A percentile compares a stretch with the other conserved stretches of the same genome.
These are phyloP conservation scores for Chironomus tepperi DNA, from an alignment of 1,140 invertebrate genomes.

Conservation along the genomic window DNA sequence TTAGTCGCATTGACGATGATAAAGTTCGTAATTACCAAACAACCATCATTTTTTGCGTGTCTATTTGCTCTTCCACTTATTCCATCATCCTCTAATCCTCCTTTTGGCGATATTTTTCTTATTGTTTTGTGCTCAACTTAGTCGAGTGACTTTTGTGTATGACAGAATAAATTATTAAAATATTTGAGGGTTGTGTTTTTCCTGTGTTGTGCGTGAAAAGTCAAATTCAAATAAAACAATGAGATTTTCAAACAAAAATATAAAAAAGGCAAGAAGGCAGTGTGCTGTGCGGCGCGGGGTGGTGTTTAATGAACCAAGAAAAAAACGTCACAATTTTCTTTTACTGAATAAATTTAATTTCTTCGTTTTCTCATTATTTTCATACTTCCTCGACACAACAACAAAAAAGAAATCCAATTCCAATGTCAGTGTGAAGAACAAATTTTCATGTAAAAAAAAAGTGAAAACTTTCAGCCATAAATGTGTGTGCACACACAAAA, in stretches of 20 bases:
- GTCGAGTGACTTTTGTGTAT: neutral
- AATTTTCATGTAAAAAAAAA: too few relatives aligned
- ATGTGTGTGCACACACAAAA: too few relatives aligned
- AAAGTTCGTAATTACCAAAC: neutral
- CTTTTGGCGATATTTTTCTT: neutral
- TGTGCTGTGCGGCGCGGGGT: neutral
- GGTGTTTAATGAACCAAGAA: neutral
- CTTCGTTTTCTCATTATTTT: too few relatives aligned
- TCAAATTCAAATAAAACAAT: neutral
- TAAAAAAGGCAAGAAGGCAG: neutral
- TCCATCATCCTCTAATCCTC: neutral
- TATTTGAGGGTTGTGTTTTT: neutral
- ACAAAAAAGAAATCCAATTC: too few relatives aligned
- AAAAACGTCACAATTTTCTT: neutral
- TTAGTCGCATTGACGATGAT: neutral
- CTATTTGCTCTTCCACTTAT: neutral
- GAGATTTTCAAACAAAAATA: neutral
- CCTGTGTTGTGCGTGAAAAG: neutral
- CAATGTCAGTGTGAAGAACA: too few relatives aligned
- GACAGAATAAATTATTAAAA: constrained; percentile 3
- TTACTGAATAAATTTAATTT: too few relatives aligned
- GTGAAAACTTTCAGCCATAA: too few relatives aligned
- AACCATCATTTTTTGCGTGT: neutral
- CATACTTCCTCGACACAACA: too few relatives aligned
- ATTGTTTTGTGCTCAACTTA: neutral